Percentiles rank a stretch among this genome's conserved stretches.
Evolutionary conservation across 92 coral and sea anemone genomes (phyloP).

Genomic region (Zoanthus solanderi): DNA sequence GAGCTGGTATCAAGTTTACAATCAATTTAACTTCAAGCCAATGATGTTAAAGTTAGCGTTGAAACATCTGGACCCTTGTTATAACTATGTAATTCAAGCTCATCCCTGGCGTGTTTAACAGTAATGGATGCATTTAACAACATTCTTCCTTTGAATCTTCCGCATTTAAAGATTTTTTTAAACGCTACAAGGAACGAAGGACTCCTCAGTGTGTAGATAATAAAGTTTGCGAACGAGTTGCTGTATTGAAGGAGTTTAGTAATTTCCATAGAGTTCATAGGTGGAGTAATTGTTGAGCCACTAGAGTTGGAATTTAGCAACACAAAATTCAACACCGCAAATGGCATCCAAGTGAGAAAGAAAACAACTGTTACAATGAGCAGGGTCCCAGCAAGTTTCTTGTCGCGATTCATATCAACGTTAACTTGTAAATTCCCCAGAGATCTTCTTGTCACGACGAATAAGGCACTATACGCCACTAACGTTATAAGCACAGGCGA

Average conservation of each 20-base stretch:
- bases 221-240: slow-evolving; percentile 23
- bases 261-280: not conserved
- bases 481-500: not conserved
- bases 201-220: slow-evolving; percentile 14
- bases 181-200: slow-evolving; percentile 8
- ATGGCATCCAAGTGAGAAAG: slow-evolving; percentile 35
- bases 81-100: not conserved
- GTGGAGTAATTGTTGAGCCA: not conserved
- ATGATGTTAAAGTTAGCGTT: not conserved
- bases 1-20: not conserved
- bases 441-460: not conserved
- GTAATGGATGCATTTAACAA: not conserved
- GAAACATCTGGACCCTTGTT: not conserved
- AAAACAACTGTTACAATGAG: slow-evolving; percentile 15
- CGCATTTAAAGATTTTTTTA: slow-evolving; percentile 3
- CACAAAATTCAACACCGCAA: slow-evolving; percentile 1
- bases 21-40: not conserved
- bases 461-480: not conserved
- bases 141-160: not conserved
- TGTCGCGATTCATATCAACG: not conserved
- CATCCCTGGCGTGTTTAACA: not conserved
- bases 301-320: not conserved
- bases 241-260: slow-evolving; percentile 23
- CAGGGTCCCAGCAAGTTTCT: slow-evolving; percentile 13
- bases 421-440: not conserved